These are phyloP conservation scores for Ascidia mentula DNA, from an alignment of 23 tunicate species.

Conservation along the genomic window DNA sequence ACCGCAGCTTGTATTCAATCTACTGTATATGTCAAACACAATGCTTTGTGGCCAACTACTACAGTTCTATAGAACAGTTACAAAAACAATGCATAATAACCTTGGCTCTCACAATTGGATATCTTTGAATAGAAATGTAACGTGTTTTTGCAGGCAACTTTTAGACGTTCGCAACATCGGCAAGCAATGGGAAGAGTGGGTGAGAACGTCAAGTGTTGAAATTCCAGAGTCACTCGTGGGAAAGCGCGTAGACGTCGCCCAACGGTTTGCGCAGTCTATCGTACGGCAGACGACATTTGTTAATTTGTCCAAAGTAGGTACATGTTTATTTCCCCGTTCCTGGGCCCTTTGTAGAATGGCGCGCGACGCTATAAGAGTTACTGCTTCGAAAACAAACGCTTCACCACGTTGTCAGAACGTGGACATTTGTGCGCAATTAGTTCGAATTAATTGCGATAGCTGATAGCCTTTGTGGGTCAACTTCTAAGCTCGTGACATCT, in stretches of 20 bases:
- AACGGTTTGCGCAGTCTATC: conserved; percentile 71
- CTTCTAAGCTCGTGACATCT: too few species aligned
- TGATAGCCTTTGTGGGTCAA: too few species aligned
- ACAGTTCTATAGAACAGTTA: too few species aligned
- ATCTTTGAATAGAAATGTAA: too few species aligned
- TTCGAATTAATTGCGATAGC: neutral
- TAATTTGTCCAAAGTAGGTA: conserved; percentile 51
- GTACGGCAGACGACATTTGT: conserved; percentile 64
- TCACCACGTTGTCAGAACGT: neutral
- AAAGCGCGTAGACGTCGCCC: conserved; percentile 48
- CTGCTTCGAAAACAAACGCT: neutral
- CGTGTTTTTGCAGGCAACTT: conserved; percentile 28
- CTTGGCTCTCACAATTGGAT: too few species aligned
- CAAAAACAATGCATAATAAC: too few species aligned
- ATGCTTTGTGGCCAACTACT: too few species aligned
- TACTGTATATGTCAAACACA: too few species aligned
- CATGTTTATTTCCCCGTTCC: conserved; percentile 1
- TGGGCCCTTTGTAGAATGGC: neutral
- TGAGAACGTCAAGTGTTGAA: conserved; percentile 26
- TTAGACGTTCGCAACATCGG: conserved; percentile 50
- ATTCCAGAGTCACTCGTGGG: conserved; percentile 15
- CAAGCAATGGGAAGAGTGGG: conserved; percentile 80
- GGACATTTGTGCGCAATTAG: neutral
- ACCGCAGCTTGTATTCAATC: too few species aligned
- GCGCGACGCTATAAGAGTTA: neutral